These are phyloP conservation scores for Diploptera punctata DNA, from an alignment of 2,888 invertebrate species.

Conservation along the genomic window DNA sequence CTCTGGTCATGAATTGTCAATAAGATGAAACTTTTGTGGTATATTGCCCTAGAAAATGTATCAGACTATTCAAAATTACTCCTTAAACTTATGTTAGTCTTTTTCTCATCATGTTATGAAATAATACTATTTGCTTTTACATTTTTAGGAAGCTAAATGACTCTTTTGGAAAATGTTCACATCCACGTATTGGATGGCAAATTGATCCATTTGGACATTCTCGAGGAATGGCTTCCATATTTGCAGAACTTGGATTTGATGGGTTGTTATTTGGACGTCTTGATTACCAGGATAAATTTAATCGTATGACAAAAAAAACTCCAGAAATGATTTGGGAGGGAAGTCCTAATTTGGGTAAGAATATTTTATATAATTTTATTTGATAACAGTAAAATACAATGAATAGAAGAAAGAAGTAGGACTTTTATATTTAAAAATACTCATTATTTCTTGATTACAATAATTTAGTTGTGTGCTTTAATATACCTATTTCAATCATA, in stretches of 20 bases:
- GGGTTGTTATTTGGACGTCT: slow-evolving; percentile 86
- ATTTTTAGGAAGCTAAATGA: slow-evolving; percentile 61
- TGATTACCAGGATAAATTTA: slow-evolving; percentile 82
- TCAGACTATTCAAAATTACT: no score
- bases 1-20: no score
- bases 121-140: no score
- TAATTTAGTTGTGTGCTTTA: no score
- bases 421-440: neutral
- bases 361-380: no score
- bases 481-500: no score
- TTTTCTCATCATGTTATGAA: no score
- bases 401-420: neutral
- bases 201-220: slow-evolving; percentile 90
- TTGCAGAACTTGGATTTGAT: slow-evolving; percentile 87
- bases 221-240: slow-evolving; percentile 81
- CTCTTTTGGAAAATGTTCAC: slow-evolving; percentile 74
- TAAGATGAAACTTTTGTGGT: no score
- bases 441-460: no score
- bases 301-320: slow-evolving; percentile 63
- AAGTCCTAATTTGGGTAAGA: slow-evolving; percentile 70
- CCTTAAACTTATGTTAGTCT: no score
- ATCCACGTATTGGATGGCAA: slow-evolving; percentile 81
- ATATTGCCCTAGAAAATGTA: no score
- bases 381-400: neutral
- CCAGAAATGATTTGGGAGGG: slow-evolving; percentile 88